Conservation (phyloP, 2,797 vertebrate species). For the Enoplosus armatus region DNA sequence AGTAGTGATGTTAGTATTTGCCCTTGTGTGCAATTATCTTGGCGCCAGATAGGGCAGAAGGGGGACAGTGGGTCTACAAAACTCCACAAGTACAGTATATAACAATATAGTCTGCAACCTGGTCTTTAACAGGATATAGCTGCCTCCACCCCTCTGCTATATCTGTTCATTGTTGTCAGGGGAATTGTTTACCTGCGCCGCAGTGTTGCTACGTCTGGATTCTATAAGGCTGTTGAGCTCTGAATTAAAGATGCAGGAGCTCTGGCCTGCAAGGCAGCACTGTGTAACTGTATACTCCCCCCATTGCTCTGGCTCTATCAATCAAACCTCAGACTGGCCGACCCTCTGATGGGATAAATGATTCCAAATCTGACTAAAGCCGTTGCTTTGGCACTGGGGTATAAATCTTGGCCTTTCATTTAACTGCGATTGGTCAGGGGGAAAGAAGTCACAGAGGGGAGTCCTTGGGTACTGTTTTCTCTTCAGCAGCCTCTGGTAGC, state of each 20-base stretch:
- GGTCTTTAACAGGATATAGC: slow-evolving; percentile 30
- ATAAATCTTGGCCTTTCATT: slow-evolving; percentile 80
- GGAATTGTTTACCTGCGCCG: slow-evolving; percentile 65
- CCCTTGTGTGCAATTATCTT: slow-evolving; percentile 31
- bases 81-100: slow-evolving; percentile 21
- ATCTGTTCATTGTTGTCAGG: slow-evolving; percentile 51
- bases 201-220: slow-evolving; percentile 56
- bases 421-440: slow-evolving; percentile 65
- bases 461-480: slow-evolving; percentile 62
- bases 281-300: slow-evolving; percentile 76
- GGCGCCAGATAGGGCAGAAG: slow-evolving; percentile 16
- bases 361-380: slow-evolving; percentile 81
- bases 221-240: slow-evolving; percentile 42
- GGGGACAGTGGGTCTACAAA: slow-evolving; percentile 30
- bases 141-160: slow-evolving; percentile 20
- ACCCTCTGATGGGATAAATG: slow-evolving; percentile 81
- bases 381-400: slow-evolving; percentile 67
- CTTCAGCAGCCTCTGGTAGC: slow-evolving; percentile 43
- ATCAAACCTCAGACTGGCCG: slow-evolving; percentile 68
- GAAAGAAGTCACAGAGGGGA: slow-evolving; percentile 58
- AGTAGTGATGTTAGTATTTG: not conserved
- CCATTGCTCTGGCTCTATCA: slow-evolving; percentile 63
- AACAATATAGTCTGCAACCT: slow-evolving; percentile 34
- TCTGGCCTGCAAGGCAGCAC: slow-evolving; percentile 54
- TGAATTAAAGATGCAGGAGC: slow-evolving; percentile 70